These are phyloP conservation scores for Leucopsar rothschildi DNA, from an alignment of 2,113 vertebrate species.

Conservation along the genomic window DNA sequence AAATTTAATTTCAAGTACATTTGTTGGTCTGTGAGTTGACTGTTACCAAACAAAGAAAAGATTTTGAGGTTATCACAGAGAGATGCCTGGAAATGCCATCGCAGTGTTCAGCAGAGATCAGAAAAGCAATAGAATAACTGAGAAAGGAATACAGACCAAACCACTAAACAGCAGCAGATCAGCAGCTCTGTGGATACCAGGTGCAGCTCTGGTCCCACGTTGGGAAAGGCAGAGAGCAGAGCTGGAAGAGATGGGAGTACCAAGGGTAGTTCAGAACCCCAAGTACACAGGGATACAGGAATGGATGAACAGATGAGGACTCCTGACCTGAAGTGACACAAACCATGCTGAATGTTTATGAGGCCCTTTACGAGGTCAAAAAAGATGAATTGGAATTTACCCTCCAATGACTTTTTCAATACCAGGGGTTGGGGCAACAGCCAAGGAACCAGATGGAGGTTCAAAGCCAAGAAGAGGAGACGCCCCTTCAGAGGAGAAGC, in stretches of 20 bases:
- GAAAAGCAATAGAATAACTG: background rate
- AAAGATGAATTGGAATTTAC: background rate
- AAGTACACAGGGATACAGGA: background rate
- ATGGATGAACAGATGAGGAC: background rate
- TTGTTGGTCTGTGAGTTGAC: background rate
- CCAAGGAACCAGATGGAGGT: background rate
- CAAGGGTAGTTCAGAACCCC: background rate
- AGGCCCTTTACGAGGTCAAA: background rate
- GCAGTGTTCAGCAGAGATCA: background rate
- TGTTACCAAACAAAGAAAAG: background rate
- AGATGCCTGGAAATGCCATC: constrained; percentile 33
- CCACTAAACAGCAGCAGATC: background rate
- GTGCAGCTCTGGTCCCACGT: background rate
- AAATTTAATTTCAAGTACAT: constrained; percentile 3
- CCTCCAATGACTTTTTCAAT: background rate
- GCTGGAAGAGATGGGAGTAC: background rate
- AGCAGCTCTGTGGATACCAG: background rate
- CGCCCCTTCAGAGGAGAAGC: background rate
- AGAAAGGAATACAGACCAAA: background rate
- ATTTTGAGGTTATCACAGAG: constrained; percentile 7
- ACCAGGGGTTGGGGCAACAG: background rate
- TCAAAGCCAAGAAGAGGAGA: background rate
- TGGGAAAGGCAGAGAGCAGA: background rate
- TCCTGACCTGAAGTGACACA: background rate
- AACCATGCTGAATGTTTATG: background rate